phyloP scores from a whole-genome alignment of 2,888 invertebrate genomes.

The Gandaritis pyraliata region DNA sequence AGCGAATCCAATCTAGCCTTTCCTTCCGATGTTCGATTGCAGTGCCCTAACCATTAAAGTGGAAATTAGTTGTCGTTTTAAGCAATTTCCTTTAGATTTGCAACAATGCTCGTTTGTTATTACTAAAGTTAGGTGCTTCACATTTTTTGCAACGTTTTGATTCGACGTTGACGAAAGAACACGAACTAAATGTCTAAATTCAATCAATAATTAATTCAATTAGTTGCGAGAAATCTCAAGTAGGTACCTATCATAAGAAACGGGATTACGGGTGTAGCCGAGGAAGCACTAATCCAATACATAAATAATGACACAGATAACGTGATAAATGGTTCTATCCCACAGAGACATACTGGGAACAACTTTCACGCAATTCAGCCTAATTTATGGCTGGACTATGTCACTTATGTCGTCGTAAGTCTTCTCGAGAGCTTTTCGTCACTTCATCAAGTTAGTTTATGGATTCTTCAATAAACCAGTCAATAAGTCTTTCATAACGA shows the following conservation, averaged over 20 bases:
- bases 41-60: slow-evolving; percentile 29
- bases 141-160: background rate
- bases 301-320: slow-evolving; percentile 12
- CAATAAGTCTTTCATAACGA: slow-evolving; percentile 5
- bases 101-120: slow-evolving; percentile 26
- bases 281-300: slow-evolving; percentile 7
- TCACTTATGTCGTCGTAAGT: background rate
- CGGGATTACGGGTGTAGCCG: background rate
- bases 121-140: slow-evolving; percentile 3
- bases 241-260: slow-evolving; percentile 2
- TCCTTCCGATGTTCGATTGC: slow-evolving; percentile 17
- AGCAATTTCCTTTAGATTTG: slow-evolving; percentile 31
- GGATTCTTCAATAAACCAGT: background rate
- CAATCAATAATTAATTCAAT: too few relatives aligned
- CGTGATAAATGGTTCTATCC: slow-evolving; percentile 8
- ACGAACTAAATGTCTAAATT: too few relatives aligned
- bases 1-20: slow-evolving; percentile 15
- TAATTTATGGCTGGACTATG: background rate
- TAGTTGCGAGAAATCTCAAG: background rate
- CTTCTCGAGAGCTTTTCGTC: background rate
- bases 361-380: slow-evolving; percentile 6
- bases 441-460: slow-evolving; percentile 10
- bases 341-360: slow-evolving; percentile 4
- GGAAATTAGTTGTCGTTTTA: slow-evolving; percentile 26
- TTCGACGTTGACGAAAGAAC: too few relatives aligned